These are phyloP conservation scores for Brachyptera risi DNA, from an alignment of 2,888 invertebrate genomes.

Conservation along the genomic window DNA sequence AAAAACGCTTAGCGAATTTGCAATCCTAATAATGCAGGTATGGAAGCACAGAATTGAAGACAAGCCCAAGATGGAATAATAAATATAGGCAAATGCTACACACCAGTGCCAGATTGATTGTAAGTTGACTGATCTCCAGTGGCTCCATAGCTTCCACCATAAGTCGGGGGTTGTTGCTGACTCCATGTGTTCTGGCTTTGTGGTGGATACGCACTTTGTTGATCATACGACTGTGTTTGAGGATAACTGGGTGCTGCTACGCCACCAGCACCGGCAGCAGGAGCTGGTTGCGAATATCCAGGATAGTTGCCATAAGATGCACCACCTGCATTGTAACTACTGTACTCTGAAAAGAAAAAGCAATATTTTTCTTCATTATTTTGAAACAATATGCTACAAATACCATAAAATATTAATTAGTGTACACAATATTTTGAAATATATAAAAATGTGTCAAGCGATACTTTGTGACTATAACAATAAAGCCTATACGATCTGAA, in stretches of 20 bases:
- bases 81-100: too few species aligned
- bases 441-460: too few species aligned
- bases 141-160: constrained; percentile 28
- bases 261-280: constrained; percentile 30
- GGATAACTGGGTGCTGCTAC: constrained; percentile 31
- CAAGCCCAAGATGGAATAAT: too few species aligned
- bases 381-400: too few species aligned
- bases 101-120: constrained; percentile 17
- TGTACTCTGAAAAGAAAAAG: constrained; percentile 31
- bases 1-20: too few species aligned
- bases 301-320: constrained; percentile 33
- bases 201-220: constrained; percentile 30
- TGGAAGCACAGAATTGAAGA: too few species aligned
- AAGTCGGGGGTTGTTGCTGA: constrained; percentile 29
- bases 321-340: constrained; percentile 32
- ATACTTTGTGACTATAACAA: too few species aligned
- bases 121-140: constrained; percentile 27
- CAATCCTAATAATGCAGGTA: too few species aligned
- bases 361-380: neutral
- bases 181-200: constrained; percentile 30
- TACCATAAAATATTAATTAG: too few species aligned
- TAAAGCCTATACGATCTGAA: too few species aligned
- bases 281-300: constrained; percentile 34
- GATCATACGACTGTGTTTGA: constrained; percentile 31
- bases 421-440: too few species aligned